Base-by-base conservation (phyloP, 2,113 vertebrate species). In the Carollia perspicillata region DNA sequence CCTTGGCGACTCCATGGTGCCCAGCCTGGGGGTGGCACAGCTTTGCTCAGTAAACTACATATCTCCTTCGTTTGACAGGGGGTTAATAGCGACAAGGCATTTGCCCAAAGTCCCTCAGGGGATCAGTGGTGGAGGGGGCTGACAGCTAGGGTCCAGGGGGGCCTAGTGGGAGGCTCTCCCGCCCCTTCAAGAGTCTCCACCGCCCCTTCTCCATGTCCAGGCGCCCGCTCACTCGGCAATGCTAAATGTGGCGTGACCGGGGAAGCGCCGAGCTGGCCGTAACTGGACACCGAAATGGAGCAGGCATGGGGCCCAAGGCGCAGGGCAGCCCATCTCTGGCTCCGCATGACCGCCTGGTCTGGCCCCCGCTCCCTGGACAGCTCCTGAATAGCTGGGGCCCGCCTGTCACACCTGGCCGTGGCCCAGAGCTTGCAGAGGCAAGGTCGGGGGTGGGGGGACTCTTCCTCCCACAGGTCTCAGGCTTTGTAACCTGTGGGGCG, bases 171-270 rank as follows among this genome's bases (percentile, higher is more conserved):
- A 65, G 84, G 42, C 86, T 92, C 87, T 90, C 95, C 96, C 85
- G 1, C 96, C 95, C 80, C 94, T 93, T 65, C 44, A 71, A 78
- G 97, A 97, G 96, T 97, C 96, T 86, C 65, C 49, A n/a, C 65
- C 37, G 77, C 89, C 75, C 37, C 87, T 95, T 97, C 97, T 97
- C 93, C 53, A 72, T 96, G 96, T 97, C 84, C 93, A 8, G 47
- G 96, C 81, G 69, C 90, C 72, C 93, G 94, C 92, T 89, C 95
- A 93, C 90, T 94, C 72, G 40, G 93, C 95, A 86, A 84, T 79
- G 78, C 96, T 97, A 98, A 98, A 98, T 98, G 98, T 98, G 96
- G 98, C 98, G 95, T 98, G 98, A 98, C 98, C n/a, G 2, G 80
- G 90, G 94, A 98, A 98, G 97, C 96, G 94, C 83, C 5, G 17